Base-by-base conservation (phyloP, 2,797 vertebrate genomes). In the Semaprochilodus insignis region DNA sequence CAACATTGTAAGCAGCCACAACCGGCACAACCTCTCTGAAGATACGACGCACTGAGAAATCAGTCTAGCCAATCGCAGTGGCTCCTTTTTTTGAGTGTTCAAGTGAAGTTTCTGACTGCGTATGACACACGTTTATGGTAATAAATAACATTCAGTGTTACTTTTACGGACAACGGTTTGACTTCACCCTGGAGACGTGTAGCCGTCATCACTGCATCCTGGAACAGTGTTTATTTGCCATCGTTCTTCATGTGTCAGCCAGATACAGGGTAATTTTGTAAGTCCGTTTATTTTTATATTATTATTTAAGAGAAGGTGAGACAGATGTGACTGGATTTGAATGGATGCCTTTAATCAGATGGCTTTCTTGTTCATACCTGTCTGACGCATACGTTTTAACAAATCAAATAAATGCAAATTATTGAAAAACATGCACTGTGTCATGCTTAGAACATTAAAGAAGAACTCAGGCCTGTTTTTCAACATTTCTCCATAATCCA, bases 91-190 rank as follows among this genome's bases (percentile, higher is more conserved):
- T 13, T 31, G 31, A 21, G 1, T 8, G 54, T 60, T 23, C 55
- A 16, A 44, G 51, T 66, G n/a, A 3, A 31, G 34, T n/a, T 81
- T 25, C 40, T 75, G 34, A 67, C 17, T 74, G 44, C 59, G 63
- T 23, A 66, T 54, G 27, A 31, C 31, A 74, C 25, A 17, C 16
- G 65, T 63, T 66, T 63, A 15, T 16, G 25, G 54, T 21, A 74
- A 23, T 73, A 65, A 65, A 55, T 69, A 36, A 60, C 10, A 40
- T 75, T 70, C 67, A 66, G 54, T 76, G 74, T 82, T 71, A 2
- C 36, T 70, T 77, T 72, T 54, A 55, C 31, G 31, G 51, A n/a
- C 19, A 23, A 34, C 44, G 19, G 36, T 10, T 21, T 34, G 10
- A 3, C n/a, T 13, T 74, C 52, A 57, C 19, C 19, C 54, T 74